Evolutionary conservation across 2,888 invertebrate species (phyloP).

Genomic region (Entomobrya multifasciata): DNA sequence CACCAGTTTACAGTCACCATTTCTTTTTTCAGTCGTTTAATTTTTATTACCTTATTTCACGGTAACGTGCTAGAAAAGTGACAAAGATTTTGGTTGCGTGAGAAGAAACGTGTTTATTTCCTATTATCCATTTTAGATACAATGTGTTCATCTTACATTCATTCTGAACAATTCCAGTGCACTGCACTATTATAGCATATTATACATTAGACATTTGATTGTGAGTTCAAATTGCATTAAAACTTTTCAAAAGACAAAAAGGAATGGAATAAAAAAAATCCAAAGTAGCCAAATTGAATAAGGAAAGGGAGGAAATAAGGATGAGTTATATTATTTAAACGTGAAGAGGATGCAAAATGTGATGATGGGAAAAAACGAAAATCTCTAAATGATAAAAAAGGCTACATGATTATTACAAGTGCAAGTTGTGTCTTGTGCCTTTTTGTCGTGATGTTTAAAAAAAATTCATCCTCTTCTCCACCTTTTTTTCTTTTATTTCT

Average conservation of each 20-base stretch:
- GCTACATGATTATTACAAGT: neutral
- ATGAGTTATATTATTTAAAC: too few species aligned
- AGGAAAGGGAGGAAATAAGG: too few species aligned
- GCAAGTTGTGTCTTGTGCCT: neutral
- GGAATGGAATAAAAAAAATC: too few species aligned
- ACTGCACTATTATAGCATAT: too few species aligned
- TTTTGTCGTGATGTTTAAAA: conserved; percentile 48
- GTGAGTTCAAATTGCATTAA: too few species aligned
- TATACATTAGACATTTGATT: too few species aligned
- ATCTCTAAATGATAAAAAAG: neutral
- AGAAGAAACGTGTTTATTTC: neutral
- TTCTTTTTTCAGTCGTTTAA: neutral
- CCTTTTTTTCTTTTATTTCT: neutral
- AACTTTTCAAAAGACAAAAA: too few species aligned
- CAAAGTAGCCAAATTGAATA: too few species aligned
- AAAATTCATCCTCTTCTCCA: neutral
- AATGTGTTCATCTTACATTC: too few species aligned
- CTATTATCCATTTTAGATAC: too few species aligned
- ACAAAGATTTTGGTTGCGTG: neutral
- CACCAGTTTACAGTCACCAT: conserved; percentile 18
- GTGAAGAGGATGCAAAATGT: conserved; percentile 1
- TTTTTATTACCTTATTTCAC: neutral
- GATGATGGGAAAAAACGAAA: neutral
- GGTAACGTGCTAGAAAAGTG: neutral
- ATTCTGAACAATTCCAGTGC: too few species aligned